phyloP scores from a whole-genome alignment of 2,797 vertebrate species.

The Paedocypris micromegethes region DNA sequence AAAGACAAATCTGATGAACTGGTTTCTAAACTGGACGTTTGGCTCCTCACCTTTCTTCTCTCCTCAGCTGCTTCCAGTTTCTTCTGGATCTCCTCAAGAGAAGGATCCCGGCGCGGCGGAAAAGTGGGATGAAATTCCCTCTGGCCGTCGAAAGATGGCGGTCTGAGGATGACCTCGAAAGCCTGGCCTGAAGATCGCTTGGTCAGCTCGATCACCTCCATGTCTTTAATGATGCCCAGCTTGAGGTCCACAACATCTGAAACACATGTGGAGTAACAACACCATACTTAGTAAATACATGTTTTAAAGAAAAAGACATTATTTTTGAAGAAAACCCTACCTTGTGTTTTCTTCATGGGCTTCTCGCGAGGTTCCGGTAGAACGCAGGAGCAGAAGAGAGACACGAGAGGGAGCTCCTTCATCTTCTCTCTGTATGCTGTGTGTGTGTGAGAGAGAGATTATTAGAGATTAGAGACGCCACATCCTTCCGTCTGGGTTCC shows the following conservation, averaged over 20 bases:
- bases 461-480: neutral
- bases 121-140: slow-evolving; percentile 84
- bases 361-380: slow-evolving; percentile 71
- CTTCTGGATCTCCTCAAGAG: slow-evolving; percentile 91
- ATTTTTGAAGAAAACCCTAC: slow-evolving; percentile 51
- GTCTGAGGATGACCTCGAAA: slow-evolving; percentile 94
- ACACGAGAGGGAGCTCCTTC: slow-evolving; percentile 91
- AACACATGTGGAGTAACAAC: slow-evolving; percentile 5
- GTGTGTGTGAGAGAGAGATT: slow-evolving; percentile 53
- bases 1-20: too few species aligned
- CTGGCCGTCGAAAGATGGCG: slow-evolving; percentile 82
- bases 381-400: slow-evolving; percentile 93
- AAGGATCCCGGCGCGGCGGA: slow-evolving; percentile 81
- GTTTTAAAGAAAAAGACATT: neutral
- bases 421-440: slow-evolving; percentile 93
- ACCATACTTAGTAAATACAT: neutral
- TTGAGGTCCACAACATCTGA: slow-evolving; percentile 88
- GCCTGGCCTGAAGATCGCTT: slow-evolving; percentile 88
- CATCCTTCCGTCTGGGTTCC: neutral
- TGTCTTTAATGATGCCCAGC: slow-evolving; percentile 89
- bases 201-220: slow-evolving; percentile 95
- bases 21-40: too few species aligned
- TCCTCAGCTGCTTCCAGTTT: slow-evolving; percentile 87
- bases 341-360: slow-evolving; percentile 73
- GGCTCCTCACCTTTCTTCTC: slow-evolving; percentile 75